Evolutionary conservation across 2,797 vertebrate genomes (phyloP).

Genomic region (Morus bassanus): DNA sequence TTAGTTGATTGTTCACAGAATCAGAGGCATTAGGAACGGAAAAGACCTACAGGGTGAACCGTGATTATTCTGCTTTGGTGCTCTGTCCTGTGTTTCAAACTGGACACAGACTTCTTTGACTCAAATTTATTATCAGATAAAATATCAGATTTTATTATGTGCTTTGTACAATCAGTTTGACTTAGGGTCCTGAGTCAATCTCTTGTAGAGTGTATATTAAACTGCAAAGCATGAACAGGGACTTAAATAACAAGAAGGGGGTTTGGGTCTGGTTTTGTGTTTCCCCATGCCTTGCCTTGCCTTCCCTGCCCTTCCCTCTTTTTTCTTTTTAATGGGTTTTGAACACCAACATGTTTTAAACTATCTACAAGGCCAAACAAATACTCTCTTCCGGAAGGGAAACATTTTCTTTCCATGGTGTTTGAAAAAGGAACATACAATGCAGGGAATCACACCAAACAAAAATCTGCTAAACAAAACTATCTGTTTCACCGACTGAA

Average conservation of each 20-base stretch:
- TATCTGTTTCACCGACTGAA: background rate
- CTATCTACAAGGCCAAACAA: background rate
- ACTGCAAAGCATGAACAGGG: background rate
- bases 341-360: background rate
- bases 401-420: background rate
- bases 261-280: background rate
- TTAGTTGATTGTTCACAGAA: constrained; percentile 13
- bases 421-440: background rate
- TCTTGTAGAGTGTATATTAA: background rate
- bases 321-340: background rate
- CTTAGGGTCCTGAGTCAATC: background rate
- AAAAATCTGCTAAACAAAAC: background rate
- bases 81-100: background rate
- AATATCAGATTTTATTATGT: background rate
- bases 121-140: background rate
- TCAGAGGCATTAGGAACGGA: background rate
- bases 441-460: background rate
- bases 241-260: background rate
- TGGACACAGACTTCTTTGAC: background rate
- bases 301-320: background rate
- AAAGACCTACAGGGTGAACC: constrained; percentile 30
- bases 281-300: background rate
- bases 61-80: constrained; percentile 3
- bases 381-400: background rate
- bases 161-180: background rate